phyloP scores from a whole-genome alignment of 2,888 invertebrate genomes.

The Macaria liturata region DNA sequence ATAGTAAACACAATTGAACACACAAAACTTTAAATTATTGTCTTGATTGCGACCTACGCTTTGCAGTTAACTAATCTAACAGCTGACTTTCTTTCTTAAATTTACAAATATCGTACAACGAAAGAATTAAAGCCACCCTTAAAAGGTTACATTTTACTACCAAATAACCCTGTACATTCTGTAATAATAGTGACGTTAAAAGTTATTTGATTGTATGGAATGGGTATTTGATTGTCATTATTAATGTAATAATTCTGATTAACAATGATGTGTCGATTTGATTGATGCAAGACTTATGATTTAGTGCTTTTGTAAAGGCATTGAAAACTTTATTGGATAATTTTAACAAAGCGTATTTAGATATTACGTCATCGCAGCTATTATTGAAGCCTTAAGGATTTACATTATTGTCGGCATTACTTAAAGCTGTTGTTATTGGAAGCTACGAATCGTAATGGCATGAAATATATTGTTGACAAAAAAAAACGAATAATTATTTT shows the following conservation, averaged over 20 bases:
- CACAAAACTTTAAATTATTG: too few species aligned
- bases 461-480: too few species aligned
- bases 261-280: slow-evolving; percentile 23
- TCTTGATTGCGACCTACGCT: too few species aligned
- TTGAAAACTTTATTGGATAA: slow-evolving; percentile 13
- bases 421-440: too few species aligned
- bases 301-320: slow-evolving; percentile 2
- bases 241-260: slow-evolving; percentile 18
- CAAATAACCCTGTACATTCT: slow-evolving; percentile 12
- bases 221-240: slow-evolving; percentile 21
- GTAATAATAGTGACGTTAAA: slow-evolving; percentile 28
- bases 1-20: too few species aligned
- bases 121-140: too few species aligned
- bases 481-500: too few species aligned
- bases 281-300: slow-evolving; percentile 17
- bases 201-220: slow-evolving; percentile 18
- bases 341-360: slow-evolving; percentile 6
- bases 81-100: too few species aligned
- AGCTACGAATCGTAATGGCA: too few species aligned
- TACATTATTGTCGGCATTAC: background rate
- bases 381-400: background rate
- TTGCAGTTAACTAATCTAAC: too few species aligned
- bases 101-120: too few species aligned
- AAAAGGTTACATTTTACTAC: too few species aligned
- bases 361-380: slow-evolving; percentile 1